Evolutionary conservation across 2,113 vertebrate species (phyloP).

Genomic region (Apeltes quadracus): DNA sequence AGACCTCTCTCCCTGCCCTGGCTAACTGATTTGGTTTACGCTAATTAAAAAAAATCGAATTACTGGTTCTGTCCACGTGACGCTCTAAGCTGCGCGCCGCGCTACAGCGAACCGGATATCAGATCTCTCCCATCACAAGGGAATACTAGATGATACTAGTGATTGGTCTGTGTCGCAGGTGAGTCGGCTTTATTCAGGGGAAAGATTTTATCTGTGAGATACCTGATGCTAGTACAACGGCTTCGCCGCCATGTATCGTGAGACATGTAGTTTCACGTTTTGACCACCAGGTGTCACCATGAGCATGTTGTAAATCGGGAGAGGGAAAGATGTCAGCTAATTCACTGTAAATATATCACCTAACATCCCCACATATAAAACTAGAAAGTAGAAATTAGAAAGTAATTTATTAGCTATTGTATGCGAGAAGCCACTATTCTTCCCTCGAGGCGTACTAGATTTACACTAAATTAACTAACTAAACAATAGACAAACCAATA

Average conservation of each 20-base stretch:
- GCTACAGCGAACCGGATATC: background rate
- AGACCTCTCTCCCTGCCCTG: no score
- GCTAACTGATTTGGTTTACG: no score
- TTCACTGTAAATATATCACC: background rate
- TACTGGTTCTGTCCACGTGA: background rate
- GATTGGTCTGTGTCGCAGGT: background rate
- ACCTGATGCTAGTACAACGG: background rate
- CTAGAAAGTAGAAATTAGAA: no score
- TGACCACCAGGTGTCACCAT: conserved; percentile 52
- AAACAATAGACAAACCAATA: no score
- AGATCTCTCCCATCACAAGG: background rate
- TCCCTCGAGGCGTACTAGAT: no score
- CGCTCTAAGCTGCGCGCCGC: background rate
- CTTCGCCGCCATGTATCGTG: no score
- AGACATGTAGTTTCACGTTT: background rate
- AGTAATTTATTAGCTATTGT: background rate
- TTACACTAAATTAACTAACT: no score
- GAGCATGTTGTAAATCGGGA: background rate
- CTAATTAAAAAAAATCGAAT: background rate
- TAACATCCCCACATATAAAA: no score
- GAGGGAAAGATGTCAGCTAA: background rate
- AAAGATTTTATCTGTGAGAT: background rate
- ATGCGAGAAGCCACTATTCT: background rate
- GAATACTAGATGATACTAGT: no score
- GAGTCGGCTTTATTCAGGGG: background rate